Evolutionary conservation across 1,140 invertebrate genomes (phyloP), one percentile per base, ranked within the genome.

Genomic region (Pseudomyrmex dendroicus): DNA sequence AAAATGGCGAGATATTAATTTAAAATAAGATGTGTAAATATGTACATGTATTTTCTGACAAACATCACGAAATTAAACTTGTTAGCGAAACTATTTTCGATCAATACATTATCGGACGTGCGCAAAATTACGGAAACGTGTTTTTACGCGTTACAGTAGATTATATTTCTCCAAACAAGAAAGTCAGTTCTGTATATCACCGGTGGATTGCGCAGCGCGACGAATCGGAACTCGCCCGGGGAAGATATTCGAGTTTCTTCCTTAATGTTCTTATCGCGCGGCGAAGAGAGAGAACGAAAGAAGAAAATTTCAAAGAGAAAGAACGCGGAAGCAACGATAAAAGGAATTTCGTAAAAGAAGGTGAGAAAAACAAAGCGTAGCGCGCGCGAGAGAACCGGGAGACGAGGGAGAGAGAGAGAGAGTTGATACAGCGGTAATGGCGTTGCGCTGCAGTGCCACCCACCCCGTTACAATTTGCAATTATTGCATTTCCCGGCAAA

Each of bases 401-500:
- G 25, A 70, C 54, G 76, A 25, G 25, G 3, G 0, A 25, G 25
- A 25, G 25, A 25, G 25, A 83, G 44, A 80, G 76, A 82, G 82
- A 83, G 83, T 86, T 87, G 89, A 91, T 89, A 89, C 68, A 88
- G 85, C 88, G 89, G 90, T 92, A 92, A 93, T 92, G 90, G 91
- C 88, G 82, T 86, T 87, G 83, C 86, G 72, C 87, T 90, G 88
- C 89, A 89, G 83, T 85, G 86, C 88, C 77, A 84, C 85, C 88
- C 77, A 84, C 85, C 84, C 93, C 90, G 91, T 93, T 93, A 93
- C 92, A 89, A 93, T 93, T 93, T 90, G 91, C 92, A 93, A 93
- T 94, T 93, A 94, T 91, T 91, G 92, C 92, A 90, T 93, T 92
- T 92, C 90, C 88, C 83, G 87, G 86, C 89, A 93, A 94, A 93